Evolutionary conservation across 2,797 vertebrate genomes (phyloP).

Genomic region (Molossus alvarezi): DNA sequence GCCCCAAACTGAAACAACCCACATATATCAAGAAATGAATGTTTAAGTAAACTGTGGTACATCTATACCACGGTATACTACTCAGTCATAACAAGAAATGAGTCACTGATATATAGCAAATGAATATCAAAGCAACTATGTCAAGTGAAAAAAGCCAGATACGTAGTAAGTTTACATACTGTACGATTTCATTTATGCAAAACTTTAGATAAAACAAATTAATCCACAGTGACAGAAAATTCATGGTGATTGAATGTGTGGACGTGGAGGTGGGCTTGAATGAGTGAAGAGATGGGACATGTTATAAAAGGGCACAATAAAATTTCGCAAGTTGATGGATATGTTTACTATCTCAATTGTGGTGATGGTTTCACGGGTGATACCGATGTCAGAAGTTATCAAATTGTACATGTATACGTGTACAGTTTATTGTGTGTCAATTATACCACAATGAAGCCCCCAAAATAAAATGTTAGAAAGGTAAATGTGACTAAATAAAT

Average conservation of each 20-base stretch:
- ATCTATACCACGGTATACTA: neutral
- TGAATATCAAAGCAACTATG: neutral
- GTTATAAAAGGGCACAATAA: neutral
- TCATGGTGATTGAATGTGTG: neutral
- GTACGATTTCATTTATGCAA: neutral
- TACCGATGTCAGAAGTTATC: neutral
- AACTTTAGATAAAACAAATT: neutral
- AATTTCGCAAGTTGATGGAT: neutral
- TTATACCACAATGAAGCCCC: neutral
- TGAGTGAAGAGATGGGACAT: neutral
- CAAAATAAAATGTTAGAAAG: conserved; percentile 22
- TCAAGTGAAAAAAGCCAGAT: neutral
- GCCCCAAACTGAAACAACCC: neutral
- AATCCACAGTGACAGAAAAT: neutral
- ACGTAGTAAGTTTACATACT: neutral
- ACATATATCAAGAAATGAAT: neutral
- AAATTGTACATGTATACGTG: neutral
- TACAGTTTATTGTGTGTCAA: neutral
- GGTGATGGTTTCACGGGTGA: neutral
- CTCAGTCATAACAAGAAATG: neutral
- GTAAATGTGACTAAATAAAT: neutral
- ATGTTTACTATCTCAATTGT: neutral
- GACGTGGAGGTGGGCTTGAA: neutral
- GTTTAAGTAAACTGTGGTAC: neutral
- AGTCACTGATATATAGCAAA: neutral